phyloP scores from a whole-genome alignment of 2,113 vertebrate species.

The Azemiops feae region DNA sequence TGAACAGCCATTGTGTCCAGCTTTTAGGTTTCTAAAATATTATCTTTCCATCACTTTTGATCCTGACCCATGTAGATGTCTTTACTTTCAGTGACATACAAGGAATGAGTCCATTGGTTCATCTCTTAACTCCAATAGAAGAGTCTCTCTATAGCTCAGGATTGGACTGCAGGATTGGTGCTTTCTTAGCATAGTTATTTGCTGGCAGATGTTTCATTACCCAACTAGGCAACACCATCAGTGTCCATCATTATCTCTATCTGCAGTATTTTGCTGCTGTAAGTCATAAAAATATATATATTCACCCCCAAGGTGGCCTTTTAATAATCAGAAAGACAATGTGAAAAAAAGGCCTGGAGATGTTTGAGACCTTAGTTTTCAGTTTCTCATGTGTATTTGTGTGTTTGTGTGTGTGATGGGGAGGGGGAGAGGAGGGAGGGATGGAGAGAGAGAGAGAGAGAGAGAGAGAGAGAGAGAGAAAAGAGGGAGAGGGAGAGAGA shows the following conservation, averaged over 20 bases:
- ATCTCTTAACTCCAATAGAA: neutral
- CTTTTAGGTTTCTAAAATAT: neutral
- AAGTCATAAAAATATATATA: neutral
- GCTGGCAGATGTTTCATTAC: neutral
- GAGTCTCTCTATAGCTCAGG: neutral
- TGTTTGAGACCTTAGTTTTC: neutral
- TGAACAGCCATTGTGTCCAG: neutral
- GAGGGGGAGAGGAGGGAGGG: no score
- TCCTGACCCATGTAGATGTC: neutral
- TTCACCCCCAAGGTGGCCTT: neutral
- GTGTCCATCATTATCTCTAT: neutral
- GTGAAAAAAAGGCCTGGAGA: neutral
- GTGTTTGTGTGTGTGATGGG: no score
- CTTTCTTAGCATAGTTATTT: neutral
- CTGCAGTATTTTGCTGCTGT: neutral
- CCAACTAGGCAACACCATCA: neutral
- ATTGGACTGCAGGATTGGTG: neutral
- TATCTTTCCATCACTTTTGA: neutral
- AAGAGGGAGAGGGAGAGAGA: neutral
- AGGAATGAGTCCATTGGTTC: neutral
- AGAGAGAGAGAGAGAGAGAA: no score
- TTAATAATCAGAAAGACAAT: neutral
- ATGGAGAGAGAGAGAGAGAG: no score
- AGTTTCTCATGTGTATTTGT: neutral
- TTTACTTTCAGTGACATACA: neutral